Evolutionary conservation across 2,113 vertebrate species (phyloP).

Genomic region (Gallinago paraguaiae): DNA sequence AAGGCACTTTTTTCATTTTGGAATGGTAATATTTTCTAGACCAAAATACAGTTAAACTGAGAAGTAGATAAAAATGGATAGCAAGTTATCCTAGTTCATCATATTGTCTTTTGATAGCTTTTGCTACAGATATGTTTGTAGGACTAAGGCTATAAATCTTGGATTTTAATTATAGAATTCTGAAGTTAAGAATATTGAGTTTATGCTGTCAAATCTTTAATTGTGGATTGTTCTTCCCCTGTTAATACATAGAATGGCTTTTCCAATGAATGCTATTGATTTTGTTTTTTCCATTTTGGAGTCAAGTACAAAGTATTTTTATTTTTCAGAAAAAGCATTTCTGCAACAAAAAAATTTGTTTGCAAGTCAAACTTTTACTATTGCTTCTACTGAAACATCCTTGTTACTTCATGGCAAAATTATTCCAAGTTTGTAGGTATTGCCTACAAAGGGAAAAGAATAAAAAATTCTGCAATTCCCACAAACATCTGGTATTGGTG

Average conservation of each 20-base stretch:
- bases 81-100: neutral
- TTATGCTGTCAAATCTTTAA: neutral
- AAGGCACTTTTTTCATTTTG: neutral
- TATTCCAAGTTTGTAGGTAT: neutral
- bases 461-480: neutral
- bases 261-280: neutral
- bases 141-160: neutral
- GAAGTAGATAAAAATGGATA: neutral
- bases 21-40: neutral
- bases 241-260: neutral
- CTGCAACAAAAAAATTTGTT: neutral
- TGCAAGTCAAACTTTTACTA: neutral
- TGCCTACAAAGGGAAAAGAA: neutral
- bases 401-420: neutral
- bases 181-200: neutral
- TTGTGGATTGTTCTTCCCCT: neutral
- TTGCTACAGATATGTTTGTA: neutral
- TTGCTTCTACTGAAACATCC: neutral
- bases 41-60: neutral
- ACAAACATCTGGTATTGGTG: neutral
- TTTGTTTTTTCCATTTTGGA: neutral
- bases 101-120: neutral
- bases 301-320: neutral
- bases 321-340: neutral
- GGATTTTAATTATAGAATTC: slow-evolving; percentile 20